Conservation (phyloP, 2,888 invertebrate species). For the Tachina lurida region DNA sequence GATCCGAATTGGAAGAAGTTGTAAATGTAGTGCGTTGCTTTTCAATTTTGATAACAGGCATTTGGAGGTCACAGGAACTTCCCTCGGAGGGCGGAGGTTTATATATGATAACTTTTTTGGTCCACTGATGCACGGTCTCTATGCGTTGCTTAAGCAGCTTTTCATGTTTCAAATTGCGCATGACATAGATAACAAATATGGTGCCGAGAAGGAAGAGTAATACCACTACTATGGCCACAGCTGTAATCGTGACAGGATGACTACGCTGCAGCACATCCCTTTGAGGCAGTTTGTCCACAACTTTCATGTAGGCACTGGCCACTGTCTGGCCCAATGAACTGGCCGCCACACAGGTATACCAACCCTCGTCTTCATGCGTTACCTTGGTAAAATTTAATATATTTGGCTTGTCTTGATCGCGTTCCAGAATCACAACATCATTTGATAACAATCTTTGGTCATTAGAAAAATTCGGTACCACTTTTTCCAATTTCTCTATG, state of each 20-base stretch:
- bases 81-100: slow-evolving; percentile 85
- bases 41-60: slow-evolving; percentile 96
- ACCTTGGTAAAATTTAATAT: slow-evolving; percentile 92
- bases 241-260: slow-evolving; percentile 85
- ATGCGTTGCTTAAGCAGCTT: slow-evolving; percentile 91
- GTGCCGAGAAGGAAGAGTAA: slow-evolving; percentile 83
- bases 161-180: slow-evolving; percentile 88
- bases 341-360: slow-evolving; percentile 97
- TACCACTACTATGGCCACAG: slow-evolving; percentile 85
- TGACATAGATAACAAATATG: slow-evolving; percentile 85
- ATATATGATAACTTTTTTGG: slow-evolving; percentile 94
- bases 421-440: slow-evolving; percentile 69
- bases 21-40: slow-evolving; percentile 90
- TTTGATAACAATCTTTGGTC: slow-evolving; percentile 52
- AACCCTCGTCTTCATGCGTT: slow-evolving; percentile 94
- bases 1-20: slow-evolving; percentile 85
- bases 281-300: slow-evolving; percentile 84
- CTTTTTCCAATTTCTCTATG: slow-evolving; percentile 73
- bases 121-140: slow-evolving; percentile 94
- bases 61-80: slow-evolving; percentile 81
- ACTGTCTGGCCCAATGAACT: slow-evolving; percentile 92
- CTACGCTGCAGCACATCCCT: slow-evolving; percentile 78
- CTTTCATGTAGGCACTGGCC: slow-evolving; percentile 92
- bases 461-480: slow-evolving; percentile 68
- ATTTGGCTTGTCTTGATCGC: slow-evolving; percentile 83